Evolutionary conservation across 2,797 vertebrate species (phyloP).

Genomic region (Coendou prehensilis): DNA sequence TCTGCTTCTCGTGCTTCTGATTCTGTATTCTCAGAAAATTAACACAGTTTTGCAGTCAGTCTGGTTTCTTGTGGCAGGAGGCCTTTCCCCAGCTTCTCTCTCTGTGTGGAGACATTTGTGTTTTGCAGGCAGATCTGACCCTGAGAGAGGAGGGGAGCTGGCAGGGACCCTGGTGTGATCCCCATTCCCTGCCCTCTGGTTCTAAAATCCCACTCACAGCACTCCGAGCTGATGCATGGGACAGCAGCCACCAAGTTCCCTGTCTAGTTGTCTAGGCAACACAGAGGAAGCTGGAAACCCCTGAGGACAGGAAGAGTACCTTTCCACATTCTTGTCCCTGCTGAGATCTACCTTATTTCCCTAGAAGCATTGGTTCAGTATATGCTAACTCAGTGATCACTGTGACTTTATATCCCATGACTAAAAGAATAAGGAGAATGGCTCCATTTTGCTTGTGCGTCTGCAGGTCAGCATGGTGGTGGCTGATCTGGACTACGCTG

Average conservation of each 20-base stretch:
- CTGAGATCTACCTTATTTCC: not conserved
- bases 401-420: not conserved
- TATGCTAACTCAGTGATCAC: not conserved
- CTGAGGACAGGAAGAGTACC: not conserved
- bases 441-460: accelerated
- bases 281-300: not conserved
- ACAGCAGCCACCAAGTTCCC: not conserved
- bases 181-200: not conserved
- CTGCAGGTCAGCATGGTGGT: not conserved
- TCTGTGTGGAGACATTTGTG: accelerated
- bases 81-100: not conserved
- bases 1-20: not conserved
- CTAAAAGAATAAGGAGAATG: accelerated
- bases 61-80: not conserved
- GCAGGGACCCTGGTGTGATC: accelerated
- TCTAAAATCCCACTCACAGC: accelerated
- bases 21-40: too few species aligned
- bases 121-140: not conserved
- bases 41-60: too few species aligned
- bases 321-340: accelerated
- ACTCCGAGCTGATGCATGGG: not conserved
- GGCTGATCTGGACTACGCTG: not conserved
- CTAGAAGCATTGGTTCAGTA: accelerated
- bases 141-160: not conserved
- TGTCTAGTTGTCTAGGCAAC: not conserved